These are phyloP conservation scores for Urocyon cinereoargenteus DNA, from an alignment of 2,797 vertebrate species.

Conservation along the genomic window DNA sequence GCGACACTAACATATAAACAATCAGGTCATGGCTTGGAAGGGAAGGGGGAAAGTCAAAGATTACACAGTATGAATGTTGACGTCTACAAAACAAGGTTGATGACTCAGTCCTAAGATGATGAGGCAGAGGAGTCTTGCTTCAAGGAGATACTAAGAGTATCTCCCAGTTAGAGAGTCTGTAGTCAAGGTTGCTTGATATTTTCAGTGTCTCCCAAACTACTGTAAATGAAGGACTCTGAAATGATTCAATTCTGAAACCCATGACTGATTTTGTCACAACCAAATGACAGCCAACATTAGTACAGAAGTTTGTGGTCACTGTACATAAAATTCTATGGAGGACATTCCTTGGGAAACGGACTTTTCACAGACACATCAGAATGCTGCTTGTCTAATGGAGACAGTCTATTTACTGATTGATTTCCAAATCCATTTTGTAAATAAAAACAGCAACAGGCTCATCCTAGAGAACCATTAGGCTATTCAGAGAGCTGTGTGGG, in stretches of 20 bases:
- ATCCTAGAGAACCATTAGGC: not conserved
- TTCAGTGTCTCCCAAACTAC: constrained; percentile 30
- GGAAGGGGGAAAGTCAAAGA: not conserved
- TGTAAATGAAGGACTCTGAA: not conserved
- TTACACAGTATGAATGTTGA: not conserved
- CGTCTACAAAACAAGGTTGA: not conserved
- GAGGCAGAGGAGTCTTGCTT: not conserved
- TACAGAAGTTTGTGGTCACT: not conserved
- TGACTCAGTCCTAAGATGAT: not conserved
- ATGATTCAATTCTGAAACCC: constrained; percentile 6
- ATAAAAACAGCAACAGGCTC: not conserved
- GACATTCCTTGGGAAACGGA: not conserved
- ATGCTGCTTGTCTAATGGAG: not conserved
- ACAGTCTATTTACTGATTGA: not conserved
- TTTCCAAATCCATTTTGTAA: not conserved
- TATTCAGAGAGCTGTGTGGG: not conserved
- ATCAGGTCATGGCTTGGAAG: not conserved
- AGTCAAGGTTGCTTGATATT: not conserved
- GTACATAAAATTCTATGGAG: not conserved
- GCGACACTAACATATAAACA: not conserved
- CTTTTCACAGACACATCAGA: not conserved
- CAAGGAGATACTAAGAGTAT: not conserved
- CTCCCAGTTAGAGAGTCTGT: not conserved
- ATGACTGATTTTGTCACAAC: not conserved
- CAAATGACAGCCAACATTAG: not conserved